These are phyloP conservation scores for Ochropleura leucogaster DNA, from an alignment of 2,888 invertebrate species.

Conservation along the genomic window DNA sequence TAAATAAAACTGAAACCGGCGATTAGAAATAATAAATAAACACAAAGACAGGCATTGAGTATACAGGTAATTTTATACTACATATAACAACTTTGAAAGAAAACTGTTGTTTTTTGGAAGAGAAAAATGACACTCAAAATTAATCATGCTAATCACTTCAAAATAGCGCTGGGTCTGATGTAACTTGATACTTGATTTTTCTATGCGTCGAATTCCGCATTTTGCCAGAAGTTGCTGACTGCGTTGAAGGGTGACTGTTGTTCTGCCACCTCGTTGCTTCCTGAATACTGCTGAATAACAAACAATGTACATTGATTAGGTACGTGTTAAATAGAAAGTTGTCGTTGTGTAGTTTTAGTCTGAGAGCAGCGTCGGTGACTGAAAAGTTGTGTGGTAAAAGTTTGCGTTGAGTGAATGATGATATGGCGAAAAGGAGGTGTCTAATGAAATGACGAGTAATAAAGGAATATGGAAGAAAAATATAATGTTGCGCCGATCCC, in stretches of 20 bases:
- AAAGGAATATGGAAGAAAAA: no score
- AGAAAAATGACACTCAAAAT: background rate
- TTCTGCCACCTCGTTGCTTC: conserved; percentile 74
- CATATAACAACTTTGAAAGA: background rate
- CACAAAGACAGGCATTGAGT: background rate
- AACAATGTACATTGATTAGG: conserved; percentile 1
- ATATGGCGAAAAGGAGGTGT: no score
- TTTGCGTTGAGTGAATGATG: no score
- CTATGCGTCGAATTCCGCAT: conserved; percentile 57
- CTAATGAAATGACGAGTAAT: no score
- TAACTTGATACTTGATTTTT: background rate
- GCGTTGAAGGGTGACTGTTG: conserved; percentile 82
- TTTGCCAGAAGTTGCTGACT: conserved; percentile 78
- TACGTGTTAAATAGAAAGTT: background rate
- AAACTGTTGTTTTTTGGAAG: background rate
- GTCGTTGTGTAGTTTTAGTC: no score
- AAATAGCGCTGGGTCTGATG: background rate
- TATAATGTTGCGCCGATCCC: no score
- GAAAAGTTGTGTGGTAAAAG: no score
- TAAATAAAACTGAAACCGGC: background rate
- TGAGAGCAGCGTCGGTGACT: no score
- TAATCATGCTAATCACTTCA: conserved; percentile 1
- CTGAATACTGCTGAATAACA: conserved; percentile 21
- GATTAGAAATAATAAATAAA: background rate
- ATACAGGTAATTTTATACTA: background rate